Evolutionary conservation across 2,888 invertebrate species (phyloP).

Genomic region (Trichopria drosophilae): DNA sequence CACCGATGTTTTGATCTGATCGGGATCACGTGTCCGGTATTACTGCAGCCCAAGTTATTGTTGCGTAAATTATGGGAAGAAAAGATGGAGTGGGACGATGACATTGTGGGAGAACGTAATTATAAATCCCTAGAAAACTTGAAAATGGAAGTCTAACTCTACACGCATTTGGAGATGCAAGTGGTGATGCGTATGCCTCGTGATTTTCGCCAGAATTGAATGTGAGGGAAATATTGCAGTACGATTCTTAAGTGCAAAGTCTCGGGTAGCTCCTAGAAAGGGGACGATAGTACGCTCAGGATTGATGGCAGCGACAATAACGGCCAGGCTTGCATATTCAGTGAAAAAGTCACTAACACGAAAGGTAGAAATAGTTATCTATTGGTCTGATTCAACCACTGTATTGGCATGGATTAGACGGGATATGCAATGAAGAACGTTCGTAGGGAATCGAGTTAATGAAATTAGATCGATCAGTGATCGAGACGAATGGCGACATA

Average conservation of each 20-base stretch:
- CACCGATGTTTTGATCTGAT: constrained; percentile 35
- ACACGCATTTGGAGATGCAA: constrained; percentile 43
- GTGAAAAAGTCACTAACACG: constrained; percentile 12
- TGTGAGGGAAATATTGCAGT: background rate
- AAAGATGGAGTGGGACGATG: constrained; percentile 25
- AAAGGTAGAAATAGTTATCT: constrained; percentile 23
- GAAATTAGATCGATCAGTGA: constrained; percentile 38
- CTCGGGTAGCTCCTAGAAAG: constrained; percentile 42
- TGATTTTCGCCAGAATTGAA: constrained; percentile 12
- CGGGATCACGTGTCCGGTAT: constrained; percentile 29
- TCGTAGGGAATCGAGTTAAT: constrained; percentile 41
- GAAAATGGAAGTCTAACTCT: constrained; percentile 24
- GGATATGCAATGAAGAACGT: constrained; percentile 37
- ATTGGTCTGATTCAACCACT: constrained; percentile 44
- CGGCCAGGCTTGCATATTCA: constrained; percentile 30
- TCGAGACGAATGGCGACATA: constrained; percentile 38
- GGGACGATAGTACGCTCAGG: constrained; percentile 45
- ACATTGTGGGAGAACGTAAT: constrained; percentile 18
- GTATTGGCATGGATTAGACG: constrained; percentile 40
- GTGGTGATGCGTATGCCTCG: constrained; percentile 39
- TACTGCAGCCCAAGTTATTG: constrained; percentile 31
- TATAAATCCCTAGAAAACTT: constrained; percentile 35
- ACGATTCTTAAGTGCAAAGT: constrained; percentile 37
- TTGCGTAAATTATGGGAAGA: constrained; percentile 29
- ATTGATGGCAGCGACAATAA: constrained; percentile 43